These are phyloP conservation scores for cattle (Bos taurus) DNA, from an alignment of 2,113 vertebrate species.

Conservation along the genomic window DNA sequence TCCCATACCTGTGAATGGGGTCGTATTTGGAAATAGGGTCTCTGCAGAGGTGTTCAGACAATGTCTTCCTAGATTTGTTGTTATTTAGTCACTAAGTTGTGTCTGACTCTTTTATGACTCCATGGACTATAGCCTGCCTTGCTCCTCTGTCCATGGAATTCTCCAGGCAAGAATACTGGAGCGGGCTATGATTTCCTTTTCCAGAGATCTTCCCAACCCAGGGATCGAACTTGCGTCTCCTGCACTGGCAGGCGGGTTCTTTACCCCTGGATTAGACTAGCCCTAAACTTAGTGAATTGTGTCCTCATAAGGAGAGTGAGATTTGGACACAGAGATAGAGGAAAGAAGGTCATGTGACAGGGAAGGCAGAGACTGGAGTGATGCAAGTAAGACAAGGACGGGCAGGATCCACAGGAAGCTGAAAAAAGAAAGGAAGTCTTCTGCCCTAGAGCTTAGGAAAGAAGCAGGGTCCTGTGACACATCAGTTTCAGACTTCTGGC, in stretches of 20 bases:
- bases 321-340: neutral
- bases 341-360: no score
- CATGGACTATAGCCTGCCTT: neutral
- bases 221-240: neutral
- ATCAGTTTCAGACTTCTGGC: rapidly evolving
- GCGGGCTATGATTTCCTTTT: neutral
- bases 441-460: no score
- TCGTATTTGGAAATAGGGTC: neutral
- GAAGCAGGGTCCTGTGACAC: neutral
- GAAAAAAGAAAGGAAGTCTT: no score
- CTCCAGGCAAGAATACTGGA: neutral
- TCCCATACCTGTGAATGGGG: neutral
- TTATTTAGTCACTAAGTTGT: neutral
- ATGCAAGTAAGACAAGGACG: rapidly evolving
- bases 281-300: neutral
- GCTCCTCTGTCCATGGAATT: neutral
- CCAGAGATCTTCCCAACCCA: neutral
- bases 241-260: neutral
- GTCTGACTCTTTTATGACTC: neutral
- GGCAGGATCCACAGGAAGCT: neutral
- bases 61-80: neutral
- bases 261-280: neutral
- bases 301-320: neutral
- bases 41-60: neutral
- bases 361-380: neutral